These are phyloP conservation scores for Carpatolechia fugitivella DNA, from an alignment of 2,888 invertebrate species.

Conservation along the genomic window DNA sequence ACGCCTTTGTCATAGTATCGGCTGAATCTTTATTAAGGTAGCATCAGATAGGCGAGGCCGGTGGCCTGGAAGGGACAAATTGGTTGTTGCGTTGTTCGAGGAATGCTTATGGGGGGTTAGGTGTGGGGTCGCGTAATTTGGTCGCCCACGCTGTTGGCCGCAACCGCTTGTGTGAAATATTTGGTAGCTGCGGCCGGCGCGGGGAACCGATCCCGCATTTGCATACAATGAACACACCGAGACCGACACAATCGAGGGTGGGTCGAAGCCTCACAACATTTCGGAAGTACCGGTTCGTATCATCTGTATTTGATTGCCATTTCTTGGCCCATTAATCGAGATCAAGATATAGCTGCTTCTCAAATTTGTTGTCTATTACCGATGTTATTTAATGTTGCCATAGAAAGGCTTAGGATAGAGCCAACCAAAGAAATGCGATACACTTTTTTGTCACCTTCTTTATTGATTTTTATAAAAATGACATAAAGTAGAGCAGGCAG, in stretches of 20 bases:
- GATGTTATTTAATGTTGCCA: no score
- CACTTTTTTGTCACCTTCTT: no score
- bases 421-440: no score
- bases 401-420: no score
- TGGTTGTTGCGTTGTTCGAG: not conserved
- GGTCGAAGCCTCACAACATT: conserved; percentile 58
- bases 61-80: conserved; percentile 16
- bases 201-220: conserved; percentile 52
- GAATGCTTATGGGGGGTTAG: conserved; percentile 40
- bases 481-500: no score
- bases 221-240: conserved; percentile 63
- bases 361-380: not conserved
- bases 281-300: conserved; percentile 65
- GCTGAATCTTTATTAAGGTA: conserved; percentile 10
- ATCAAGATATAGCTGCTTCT: not conserved
- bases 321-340: conserved; percentile 6
- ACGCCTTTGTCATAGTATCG: not conserved
- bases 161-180: conserved; percentile 57
- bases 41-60: conserved; percentile 10
- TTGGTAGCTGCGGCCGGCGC: conserved; percentile 60
- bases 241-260: conserved; percentile 43
- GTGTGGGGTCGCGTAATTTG: conserved; percentile 50
- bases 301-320: conserved; percentile 27
- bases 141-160: conserved; percentile 46
- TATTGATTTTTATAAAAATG: no score